Percentiles rank a stretch among this genome's conserved stretches.
Evolutionary conservation across 2,888 invertebrate species (phyloP).

Genomic region (Teleogryllus oceanicus): DNA sequence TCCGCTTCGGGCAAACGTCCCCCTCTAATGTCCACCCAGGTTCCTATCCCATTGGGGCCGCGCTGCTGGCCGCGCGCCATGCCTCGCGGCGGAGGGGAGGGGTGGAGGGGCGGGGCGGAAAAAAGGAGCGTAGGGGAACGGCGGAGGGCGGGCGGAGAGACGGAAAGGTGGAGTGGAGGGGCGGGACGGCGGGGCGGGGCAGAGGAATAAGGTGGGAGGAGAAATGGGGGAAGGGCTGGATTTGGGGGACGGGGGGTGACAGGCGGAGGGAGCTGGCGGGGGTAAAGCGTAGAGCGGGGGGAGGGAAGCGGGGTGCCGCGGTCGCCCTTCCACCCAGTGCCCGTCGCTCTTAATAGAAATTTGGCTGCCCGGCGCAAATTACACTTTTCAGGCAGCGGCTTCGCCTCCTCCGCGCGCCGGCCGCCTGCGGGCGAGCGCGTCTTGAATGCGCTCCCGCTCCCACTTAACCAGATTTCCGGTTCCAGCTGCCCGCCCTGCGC

Average conservation of each 20-base stretch:
- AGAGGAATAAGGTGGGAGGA: neutral
- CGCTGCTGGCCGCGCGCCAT: too few relatives aligned
- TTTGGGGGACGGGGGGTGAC: neutral
- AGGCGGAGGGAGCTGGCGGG: neutral
- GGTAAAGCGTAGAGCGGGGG: neutral
- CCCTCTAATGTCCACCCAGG: too few relatives aligned
- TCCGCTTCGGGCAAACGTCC: too few relatives aligned
- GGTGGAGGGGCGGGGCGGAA: too few relatives aligned
- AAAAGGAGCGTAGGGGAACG: too few relatives aligned
- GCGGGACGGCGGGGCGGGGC: neutral
- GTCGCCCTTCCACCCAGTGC: neutral
- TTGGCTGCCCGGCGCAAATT: neutral
- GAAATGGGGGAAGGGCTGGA: neutral
- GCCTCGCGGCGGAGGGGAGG: too few relatives aligned
- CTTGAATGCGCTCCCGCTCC: neutral
- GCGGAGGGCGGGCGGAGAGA: too few relatives aligned
- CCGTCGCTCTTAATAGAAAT: constrained; percentile 18
- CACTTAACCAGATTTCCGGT: neutral
- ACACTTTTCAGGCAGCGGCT: neutral
- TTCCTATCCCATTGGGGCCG: too few relatives aligned
- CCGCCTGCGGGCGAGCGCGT: neutral
- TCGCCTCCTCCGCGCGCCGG: neutral
- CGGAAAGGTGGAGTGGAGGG: too few relatives aligned
- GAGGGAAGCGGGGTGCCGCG: neutral
- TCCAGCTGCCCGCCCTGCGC: neutral